Percentiles rank a stretch among this genome's conserved stretches.
These are phyloP conservation scores for Syngnathus scovelli DNA, from an alignment of 2,113 vertebrate species.

Conservation along the genomic window DNA sequence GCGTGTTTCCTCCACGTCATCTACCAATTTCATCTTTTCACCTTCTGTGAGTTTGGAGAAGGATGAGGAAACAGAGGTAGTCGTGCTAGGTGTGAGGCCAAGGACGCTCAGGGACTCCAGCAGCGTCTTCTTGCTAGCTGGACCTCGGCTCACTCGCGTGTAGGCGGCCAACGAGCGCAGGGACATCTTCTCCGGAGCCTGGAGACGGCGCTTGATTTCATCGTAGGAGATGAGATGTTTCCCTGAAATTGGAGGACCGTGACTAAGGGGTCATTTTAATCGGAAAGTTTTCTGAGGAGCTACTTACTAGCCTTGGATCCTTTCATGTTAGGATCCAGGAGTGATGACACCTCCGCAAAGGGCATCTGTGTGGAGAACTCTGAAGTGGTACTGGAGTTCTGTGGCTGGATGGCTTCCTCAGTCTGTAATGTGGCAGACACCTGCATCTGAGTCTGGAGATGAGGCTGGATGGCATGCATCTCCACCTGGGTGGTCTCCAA, in stretches of 20 bases:
- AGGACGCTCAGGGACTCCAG: conserved; percentile 69
- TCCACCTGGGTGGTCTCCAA: conserved; percentile 52
- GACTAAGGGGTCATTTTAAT: neutral
- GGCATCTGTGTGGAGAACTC: conserved; percentile 48
- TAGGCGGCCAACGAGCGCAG: conserved; percentile 74
- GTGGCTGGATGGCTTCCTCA: conserved; percentile 33
- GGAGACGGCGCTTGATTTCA: conserved; percentile 72
- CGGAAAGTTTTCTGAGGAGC: neutral
- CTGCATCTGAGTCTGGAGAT: conserved; percentile 55
- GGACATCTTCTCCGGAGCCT: conserved; percentile 77
- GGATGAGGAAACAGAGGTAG: conserved; percentile 74
- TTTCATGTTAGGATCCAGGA: conserved; percentile 78
- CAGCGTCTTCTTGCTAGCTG: conserved; percentile 73
- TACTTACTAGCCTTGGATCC: conserved; percentile 73
- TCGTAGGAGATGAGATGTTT: conserved; percentile 75
- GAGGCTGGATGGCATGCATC: conserved; percentile 51
- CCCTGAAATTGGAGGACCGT: conserved; percentile 30
- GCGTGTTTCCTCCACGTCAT: neutral
- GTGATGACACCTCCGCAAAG: conserved; percentile 74
- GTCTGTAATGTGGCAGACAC: conserved; percentile 15
- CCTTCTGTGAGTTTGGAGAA: conserved; percentile 79
- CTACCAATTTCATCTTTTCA: conserved; percentile 18
- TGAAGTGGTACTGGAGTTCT: conserved; percentile 12
- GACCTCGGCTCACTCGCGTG: conserved; percentile 74
- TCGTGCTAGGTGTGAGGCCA: conserved; percentile 74